These are phyloP conservation scores for Maconellicoccus hirsutus DNA, from an alignment of 1,140 invertebrate genomes.

Conservation along the genomic window DNA sequence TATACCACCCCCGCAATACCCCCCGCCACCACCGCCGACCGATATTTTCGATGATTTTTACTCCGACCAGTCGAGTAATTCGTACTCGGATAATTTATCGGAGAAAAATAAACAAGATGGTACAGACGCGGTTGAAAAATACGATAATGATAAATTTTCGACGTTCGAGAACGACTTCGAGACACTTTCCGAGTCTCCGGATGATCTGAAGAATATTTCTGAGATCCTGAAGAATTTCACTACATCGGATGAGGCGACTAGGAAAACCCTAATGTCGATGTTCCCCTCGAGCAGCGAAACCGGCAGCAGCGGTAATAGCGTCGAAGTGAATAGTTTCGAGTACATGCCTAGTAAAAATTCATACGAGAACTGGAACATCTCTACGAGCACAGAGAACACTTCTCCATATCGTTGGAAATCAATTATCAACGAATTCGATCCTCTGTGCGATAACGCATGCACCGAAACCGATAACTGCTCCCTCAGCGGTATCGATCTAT, in stretches of 20 bases:
- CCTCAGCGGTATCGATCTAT: neutral
- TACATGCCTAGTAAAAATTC: neutral
- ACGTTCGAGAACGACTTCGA: neutral
- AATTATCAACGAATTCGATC: constrained; percentile 33
- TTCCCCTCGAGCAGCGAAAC: constrained; percentile 13
- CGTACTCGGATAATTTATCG: neutral
- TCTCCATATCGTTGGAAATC: constrained; percentile 27
- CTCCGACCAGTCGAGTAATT: neutral
- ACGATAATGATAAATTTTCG: neutral
- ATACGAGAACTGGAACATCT: constrained; percentile 5
- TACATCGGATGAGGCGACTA: neutral
- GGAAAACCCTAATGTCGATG: neutral
- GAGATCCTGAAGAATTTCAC: too few species aligned
- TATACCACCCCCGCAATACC: neutral
- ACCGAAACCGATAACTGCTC: neutral
- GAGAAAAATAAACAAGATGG: neutral
- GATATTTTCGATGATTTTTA: neutral
- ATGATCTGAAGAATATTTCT: neutral
- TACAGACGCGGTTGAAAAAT: neutral
- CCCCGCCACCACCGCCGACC: neutral
- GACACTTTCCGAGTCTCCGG: neutral
- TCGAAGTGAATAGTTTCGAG: neutral
- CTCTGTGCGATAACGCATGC: constrained; percentile 30
- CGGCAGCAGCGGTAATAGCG: constrained; percentile 10
- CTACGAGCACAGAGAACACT: neutral